Percentiles rank a stretch among this genome's conserved stretches.
Evolutionary conservation across 2,113 vertebrate species (phyloP).

Genomic region (Calyptomena viridis): DNA sequence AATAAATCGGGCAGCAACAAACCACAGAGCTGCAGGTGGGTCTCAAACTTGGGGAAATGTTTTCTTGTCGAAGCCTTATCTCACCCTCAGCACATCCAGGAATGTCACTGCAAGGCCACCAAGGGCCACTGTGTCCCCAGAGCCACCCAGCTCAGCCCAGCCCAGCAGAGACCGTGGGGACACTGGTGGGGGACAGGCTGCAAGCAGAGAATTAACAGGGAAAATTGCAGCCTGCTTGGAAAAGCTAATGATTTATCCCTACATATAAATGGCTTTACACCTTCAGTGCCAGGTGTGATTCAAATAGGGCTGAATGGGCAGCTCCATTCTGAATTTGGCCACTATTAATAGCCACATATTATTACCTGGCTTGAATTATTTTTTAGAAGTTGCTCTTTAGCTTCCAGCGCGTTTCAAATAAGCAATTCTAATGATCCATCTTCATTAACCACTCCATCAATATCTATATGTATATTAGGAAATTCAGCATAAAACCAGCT

Average conservation of each 20-base stretch:
- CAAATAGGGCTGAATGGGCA: rapidly evolving
- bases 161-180: not conserved
- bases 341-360: not conserved
- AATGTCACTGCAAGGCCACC: not conserved
- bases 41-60: rapidly evolving
- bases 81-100: rapidly evolving
- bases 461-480: not conserved
- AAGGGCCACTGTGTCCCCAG: not conserved
- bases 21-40: rapidly evolving
- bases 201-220: not conserved
- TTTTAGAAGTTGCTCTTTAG: constrained; percentile 7
- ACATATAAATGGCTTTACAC: not conserved
- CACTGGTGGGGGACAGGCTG: not conserved
- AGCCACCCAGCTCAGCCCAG: not conserved
- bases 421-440: constrained; percentile 29
- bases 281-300: rapidly evolving
- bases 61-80: not conserved
- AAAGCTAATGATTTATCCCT: not conserved
- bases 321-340: not conserved
- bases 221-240: not conserved
- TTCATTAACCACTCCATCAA: not conserved
- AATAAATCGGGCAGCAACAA: not conserved
- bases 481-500: not conserved
- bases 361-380: not conserved
- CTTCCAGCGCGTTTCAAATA: constrained; percentile 31